Conservation (phyloP, 2,113 vertebrate species). For the Okapia johnstoni region DNA sequence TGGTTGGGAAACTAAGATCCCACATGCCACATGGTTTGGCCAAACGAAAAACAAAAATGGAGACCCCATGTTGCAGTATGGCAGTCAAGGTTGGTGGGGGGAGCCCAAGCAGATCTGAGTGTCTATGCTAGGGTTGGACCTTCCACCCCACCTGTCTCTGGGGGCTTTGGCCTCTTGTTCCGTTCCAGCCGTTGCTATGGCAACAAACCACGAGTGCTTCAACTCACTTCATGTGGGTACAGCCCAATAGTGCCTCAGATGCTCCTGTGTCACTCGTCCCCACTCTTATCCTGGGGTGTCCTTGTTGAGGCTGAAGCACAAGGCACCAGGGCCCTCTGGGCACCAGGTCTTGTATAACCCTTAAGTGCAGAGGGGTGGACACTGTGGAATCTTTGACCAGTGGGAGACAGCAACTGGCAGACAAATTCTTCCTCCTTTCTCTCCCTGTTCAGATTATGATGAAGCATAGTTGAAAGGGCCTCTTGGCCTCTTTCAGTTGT, state of each 20-base stretch:
- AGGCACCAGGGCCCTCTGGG: not conserved
- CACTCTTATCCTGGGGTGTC: not conserved
- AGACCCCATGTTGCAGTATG: not conserved
- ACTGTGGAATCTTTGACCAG: not conserved
- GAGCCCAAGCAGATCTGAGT: not conserved
- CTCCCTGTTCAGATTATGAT: not conserved
- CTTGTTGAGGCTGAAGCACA: fast-evolving
- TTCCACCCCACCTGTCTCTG: not conserved
- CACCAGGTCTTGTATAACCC: not conserved
- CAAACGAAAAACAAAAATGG: not conserved
- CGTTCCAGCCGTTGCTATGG: not conserved
- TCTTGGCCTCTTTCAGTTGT: not conserved
- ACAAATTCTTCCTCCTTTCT: not conserved
- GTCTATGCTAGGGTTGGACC: not conserved
- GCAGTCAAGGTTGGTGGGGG: not conserved
- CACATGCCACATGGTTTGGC: not conserved
- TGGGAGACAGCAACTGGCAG: not conserved
- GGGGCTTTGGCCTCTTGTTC: not conserved
- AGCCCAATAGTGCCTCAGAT: not conserved
- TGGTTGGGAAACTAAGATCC: not conserved
- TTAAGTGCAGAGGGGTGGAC: not conserved
- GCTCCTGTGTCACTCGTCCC: not conserved
- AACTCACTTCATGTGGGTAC: not conserved
- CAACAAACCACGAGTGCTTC: not conserved
- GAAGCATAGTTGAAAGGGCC: not conserved